Base-by-base conservation (phyloP, 2,888 invertebrate genomes). In the Brassicogethes aeneus region DNA sequence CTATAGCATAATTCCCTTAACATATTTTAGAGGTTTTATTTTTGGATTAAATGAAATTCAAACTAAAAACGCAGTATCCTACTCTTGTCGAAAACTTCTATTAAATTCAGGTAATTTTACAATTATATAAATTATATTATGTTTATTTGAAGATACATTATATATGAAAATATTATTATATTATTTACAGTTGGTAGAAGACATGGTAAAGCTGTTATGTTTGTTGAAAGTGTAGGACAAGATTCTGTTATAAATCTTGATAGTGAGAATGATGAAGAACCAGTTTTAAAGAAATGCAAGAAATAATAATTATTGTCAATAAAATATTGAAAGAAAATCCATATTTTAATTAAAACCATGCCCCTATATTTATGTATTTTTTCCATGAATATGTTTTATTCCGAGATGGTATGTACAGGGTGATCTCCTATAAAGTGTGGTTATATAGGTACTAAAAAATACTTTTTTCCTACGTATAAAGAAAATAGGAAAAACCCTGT, bases 11-110 rank as follows among this genome's bases (percentile, higher is more conserved):
- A n/a, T n/a, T n/a, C n/a, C n/a, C n/a, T n/a, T n/a, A n/a, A n/a
- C n/a, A n/a, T n/a, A n/a, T 46, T 37, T 31, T 48, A 80, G 79
- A 53, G 81, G 79, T 8, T 72, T 77, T 43, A 71, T 87, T 47
- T 75, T 86, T 57, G 87, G 86, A 2, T 64, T 87, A 2, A 80
- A 76, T 37, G 80, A 79, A 59, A 75, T 75, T 51, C 79, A 82
- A 59, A 77, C 82, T 30, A 78, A 84, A 62, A 76, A 76, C 58
- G 72, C 80, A 0, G 69, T 87, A 17, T 69, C 53, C 66, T 69
- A 50, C 75, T 76, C 56, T 71, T 80, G 54, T 17, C 70, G 78
- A 17, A 71, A 71, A 55, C 69, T 85, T 1, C 74, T 79, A 48
- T 57, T 82, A 3, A 80, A 77, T 68, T 77, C 83, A 46, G 75